Conservation (phyloP, 2,113 vertebrate species). For the Pseudonaja textilis region DNA sequence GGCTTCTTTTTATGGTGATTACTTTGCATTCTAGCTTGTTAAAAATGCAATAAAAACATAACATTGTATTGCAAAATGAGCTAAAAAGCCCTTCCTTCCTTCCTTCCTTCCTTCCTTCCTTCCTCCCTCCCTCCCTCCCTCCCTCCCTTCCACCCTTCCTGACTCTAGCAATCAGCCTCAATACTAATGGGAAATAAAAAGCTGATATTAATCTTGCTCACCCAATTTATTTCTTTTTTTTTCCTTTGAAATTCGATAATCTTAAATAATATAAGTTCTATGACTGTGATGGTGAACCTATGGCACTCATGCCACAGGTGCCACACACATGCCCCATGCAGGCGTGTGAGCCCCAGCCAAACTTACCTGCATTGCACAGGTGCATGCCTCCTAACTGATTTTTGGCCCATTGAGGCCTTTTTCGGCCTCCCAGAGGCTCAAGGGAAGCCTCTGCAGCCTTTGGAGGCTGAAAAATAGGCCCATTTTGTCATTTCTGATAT, state of each 20-base stretch:
- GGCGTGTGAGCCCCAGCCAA: too few species aligned
- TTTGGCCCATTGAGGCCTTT: too few species aligned
- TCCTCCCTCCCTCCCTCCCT: background rate
- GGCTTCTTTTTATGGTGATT: background rate
- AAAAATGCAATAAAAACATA: background rate
- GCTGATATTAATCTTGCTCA: slow-evolving; percentile 1
- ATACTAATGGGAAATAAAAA: background rate
- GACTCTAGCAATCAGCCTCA: background rate
- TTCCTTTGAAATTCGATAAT: slow-evolving; percentile 17
- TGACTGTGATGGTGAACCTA: too few species aligned
- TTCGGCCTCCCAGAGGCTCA: too few species aligned
- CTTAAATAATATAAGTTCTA: slow-evolving; percentile 18
- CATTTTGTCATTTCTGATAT: too few species aligned
- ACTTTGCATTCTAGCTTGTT: background rate
- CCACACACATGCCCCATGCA: too few species aligned
- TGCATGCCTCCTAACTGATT: too few species aligned
- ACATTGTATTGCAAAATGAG: background rate
- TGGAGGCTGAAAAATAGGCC: too few species aligned
- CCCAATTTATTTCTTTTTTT: background rate
- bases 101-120: background rate
- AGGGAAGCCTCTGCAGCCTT: too few species aligned
- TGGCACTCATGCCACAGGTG: too few species aligned
- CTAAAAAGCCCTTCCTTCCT: background rate
- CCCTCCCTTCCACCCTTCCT: background rate
- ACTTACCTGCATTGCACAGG: too few species aligned